Evolutionary conservation across 2,888 invertebrate species (phyloP).

Genomic region (Cataglyphis albicans): DNA sequence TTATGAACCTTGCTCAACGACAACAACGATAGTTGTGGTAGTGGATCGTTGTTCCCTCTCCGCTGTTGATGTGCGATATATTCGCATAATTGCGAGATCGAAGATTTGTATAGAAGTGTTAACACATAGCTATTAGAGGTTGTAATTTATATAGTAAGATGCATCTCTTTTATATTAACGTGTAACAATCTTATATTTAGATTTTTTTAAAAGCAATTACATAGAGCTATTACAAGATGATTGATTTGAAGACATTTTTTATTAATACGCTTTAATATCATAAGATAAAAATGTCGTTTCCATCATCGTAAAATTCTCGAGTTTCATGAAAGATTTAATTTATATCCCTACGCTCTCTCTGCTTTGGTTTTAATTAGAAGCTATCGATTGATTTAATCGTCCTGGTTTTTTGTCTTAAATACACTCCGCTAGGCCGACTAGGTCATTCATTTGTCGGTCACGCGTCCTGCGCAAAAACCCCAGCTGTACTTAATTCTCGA

Average conservation of each 20-base stretch:
- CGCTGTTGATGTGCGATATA: slow-evolving; percentile 22
- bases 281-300: not conserved
- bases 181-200: not conserved
- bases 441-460: slow-evolving; percentile 60
- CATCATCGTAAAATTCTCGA: not conserved
- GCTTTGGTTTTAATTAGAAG: slow-evolving; percentile 64
- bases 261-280: not conserved
- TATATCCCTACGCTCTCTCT: not conserved
- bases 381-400: slow-evolving; percentile 65
- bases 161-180: slow-evolving; percentile 18
- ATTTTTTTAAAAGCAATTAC: not conserved
- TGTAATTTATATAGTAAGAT: slow-evolving; percentile 24
- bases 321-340: slow-evolving; percentile 25
- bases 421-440: slow-evolving; percentile 41
- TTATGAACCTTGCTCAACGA: slow-evolving; percentile 52
- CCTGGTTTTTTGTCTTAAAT: slow-evolving; percentile 52
- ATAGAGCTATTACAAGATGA: not conserved
- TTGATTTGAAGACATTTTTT: not conserved
- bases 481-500: slow-evolving; percentile 47
- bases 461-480: slow-evolving; percentile 67
- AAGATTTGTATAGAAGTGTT: slow-evolving; percentile 35
- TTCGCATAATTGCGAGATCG: slow-evolving; percentile 43
- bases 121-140: slow-evolving; percentile 44
- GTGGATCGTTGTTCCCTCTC: slow-evolving; percentile 11
- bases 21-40: not conserved